Conservation (phyloP, 2,113 vertebrate genomes). For the Sphaerodactylus townsendi region DNA sequence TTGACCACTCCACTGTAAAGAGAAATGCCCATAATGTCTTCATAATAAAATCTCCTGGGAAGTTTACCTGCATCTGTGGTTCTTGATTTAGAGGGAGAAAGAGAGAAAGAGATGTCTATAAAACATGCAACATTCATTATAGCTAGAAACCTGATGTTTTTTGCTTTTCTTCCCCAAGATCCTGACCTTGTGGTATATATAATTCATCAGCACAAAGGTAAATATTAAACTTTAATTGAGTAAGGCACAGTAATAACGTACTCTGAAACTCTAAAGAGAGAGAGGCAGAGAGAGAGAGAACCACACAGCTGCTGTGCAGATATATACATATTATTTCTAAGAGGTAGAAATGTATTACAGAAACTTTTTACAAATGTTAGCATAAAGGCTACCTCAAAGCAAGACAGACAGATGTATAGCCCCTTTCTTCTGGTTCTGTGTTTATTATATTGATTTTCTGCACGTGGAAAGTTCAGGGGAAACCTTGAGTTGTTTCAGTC, state of each 20-base stretch:
- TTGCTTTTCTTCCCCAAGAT: background rate
- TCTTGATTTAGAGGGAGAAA: background rate
- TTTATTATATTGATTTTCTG: background rate
- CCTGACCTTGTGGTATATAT: slow-evolving; percentile 19
- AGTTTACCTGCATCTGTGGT: background rate
- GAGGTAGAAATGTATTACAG: background rate
- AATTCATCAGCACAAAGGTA: slow-evolving; percentile 13
- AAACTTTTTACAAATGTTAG: background rate
- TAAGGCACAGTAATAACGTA: background rate
- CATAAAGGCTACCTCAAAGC: background rate
- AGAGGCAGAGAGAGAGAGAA: background rate
- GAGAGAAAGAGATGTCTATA: background rate
- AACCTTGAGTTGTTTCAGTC: background rate
- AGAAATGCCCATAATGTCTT: background rate
- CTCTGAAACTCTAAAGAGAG: background rate
- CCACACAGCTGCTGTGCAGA: background rate
- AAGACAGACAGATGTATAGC: background rate
- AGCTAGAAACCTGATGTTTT: background rate
- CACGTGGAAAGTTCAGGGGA: background rate
- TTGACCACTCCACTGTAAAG: background rate
- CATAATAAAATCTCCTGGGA: background rate
- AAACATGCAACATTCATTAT: background rate
- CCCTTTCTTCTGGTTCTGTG: background rate
- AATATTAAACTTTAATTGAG: slow-evolving; percentile 20
- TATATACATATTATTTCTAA: background rate